Conservation (phyloP, 2,888 invertebrate genomes). For the Patella caerulea region DNA sequence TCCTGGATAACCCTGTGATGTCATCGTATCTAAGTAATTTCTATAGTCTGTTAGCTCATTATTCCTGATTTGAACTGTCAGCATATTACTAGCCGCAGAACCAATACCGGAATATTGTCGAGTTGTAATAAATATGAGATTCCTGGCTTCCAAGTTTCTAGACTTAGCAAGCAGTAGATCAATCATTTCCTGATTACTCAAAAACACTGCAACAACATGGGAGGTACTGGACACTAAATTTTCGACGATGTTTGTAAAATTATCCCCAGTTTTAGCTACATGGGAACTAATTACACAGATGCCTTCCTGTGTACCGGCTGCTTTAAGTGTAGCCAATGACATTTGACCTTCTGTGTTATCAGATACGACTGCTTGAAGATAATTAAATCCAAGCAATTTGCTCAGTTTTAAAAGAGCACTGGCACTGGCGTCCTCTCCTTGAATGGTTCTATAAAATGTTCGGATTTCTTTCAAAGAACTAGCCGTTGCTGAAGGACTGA, state of each 20-base stretch:
- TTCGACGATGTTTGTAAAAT: slow-evolving; percentile 36
- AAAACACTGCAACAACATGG: slow-evolving; percentile 55
- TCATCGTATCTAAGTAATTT: slow-evolving; percentile 33
- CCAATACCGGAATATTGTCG: slow-evolving; percentile 39
- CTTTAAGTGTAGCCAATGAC: slow-evolving; percentile 45
- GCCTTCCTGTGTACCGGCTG: slow-evolving; percentile 49
- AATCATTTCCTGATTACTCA: slow-evolving; percentile 39
- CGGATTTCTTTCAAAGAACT: slow-evolving; percentile 48
- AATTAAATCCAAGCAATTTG: slow-evolving; percentile 54
- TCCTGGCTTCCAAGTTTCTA: slow-evolving; percentile 24
- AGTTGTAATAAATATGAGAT: slow-evolving; percentile 45
- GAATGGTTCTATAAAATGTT: slow-evolving; percentile 60
- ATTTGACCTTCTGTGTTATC: slow-evolving; percentile 50
- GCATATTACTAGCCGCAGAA: slow-evolving; percentile 39
- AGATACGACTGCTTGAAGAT: slow-evolving; percentile 56
- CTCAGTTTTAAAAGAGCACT: slow-evolving; percentile 59
- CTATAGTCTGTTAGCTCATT: slow-evolving; percentile 35
- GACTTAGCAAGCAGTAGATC: slow-evolving; percentile 41
- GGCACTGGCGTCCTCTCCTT: slow-evolving; percentile 56
- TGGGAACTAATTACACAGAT: slow-evolving; percentile 52
- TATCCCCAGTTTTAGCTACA: slow-evolving; percentile 31
- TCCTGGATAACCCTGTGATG: slow-evolving; percentile 5
- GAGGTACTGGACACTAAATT: slow-evolving; percentile 39
- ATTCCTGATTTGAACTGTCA: slow-evolving; percentile 40
- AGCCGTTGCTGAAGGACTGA: slow-evolving; percentile 59